Base-by-base conservation (phyloP, 1,140 invertebrate genomes). In the Rhopalosiphum maidis region DNA sequence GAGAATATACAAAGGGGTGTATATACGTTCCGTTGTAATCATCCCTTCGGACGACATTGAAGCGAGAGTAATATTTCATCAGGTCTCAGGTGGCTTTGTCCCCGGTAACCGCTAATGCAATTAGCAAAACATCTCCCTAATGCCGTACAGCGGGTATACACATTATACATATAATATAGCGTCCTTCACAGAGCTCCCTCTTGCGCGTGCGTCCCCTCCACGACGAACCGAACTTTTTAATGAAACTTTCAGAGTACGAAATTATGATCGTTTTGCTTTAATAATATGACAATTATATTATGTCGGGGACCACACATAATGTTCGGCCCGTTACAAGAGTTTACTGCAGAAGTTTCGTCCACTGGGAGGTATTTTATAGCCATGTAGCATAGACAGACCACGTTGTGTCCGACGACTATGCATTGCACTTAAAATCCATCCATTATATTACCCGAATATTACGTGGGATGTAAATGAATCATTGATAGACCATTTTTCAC, bases 261-360 rank as follows among this genome's bases (percentile, higher is more conserved):
- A 93, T 93, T 93, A 93, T 86, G 91, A 93, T 93, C 91, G 91
- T 93, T 93, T 93, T 93, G 91, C 91, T 93, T 93, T 93, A 93
- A 93, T 93, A 93, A 93, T 85, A 93, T 86, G 91, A 93, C 91
- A 93, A 93, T 93, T 93, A 93, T 93, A 93, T 93, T 86, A 85
- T 86, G 46, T 83, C 68, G 48, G 11, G 77, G 77, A 68, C 23
- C 90, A 77, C 55, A 77, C 77, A 82, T 83, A 83, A 48, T 48
- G 91, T 25, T 51, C 48, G 35, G 91, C 43, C 91, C 48, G 91
- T 93, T 93, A 93, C 91, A 93, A 93, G 82, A 86, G 91, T 93
- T 93, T 93, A 93, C 91, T 85, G 91, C 82, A 25, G 21, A 93
- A 93, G 43, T 93, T 93, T 85, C 3, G 82, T 86, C 91, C 82